phyloP scores from a whole-genome alignment of 2,888 invertebrate species.

The Troilus luridus region DNA sequence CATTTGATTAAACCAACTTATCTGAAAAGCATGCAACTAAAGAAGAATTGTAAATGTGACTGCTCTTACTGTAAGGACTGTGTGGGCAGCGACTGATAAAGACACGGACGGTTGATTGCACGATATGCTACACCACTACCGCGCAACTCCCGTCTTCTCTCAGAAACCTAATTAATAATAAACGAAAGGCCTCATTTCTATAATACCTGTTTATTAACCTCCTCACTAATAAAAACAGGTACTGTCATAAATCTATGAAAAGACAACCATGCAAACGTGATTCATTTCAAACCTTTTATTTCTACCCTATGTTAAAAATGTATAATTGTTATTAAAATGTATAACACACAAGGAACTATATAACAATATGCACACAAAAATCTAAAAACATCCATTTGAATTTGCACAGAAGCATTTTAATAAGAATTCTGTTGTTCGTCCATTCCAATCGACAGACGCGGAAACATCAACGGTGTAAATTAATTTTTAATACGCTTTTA shows the following conservation, averaged over 20 bases:
- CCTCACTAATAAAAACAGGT: background rate
- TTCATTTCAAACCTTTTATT: background rate
- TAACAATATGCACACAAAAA: too few species aligned
- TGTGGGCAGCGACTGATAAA: slow-evolving; percentile 19
- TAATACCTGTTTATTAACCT: background rate
- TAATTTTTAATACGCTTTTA: background rate
- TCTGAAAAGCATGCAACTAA: background rate
- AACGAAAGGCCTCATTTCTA: background rate
- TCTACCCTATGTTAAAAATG: background rate
- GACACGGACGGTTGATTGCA: slow-evolving; percentile 3
- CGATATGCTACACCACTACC: background rate
- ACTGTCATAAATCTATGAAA: background rate
- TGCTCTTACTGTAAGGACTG: background rate
- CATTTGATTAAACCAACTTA: background rate
- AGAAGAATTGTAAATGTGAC: background rate
- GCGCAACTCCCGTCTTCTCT: background rate
- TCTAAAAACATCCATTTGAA: too few species aligned
- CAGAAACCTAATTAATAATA: slow-evolving; percentile 4
- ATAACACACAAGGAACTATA: too few species aligned
- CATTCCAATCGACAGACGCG: background rate
- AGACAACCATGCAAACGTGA: background rate
- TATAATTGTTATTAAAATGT: background rate
- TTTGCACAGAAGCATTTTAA: too few species aligned
- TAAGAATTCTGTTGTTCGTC: background rate
- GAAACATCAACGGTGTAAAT: background rate